phyloP scores from a whole-genome alignment of 2,888 invertebrate species.

The Lycocerus yunnanus region DNA sequence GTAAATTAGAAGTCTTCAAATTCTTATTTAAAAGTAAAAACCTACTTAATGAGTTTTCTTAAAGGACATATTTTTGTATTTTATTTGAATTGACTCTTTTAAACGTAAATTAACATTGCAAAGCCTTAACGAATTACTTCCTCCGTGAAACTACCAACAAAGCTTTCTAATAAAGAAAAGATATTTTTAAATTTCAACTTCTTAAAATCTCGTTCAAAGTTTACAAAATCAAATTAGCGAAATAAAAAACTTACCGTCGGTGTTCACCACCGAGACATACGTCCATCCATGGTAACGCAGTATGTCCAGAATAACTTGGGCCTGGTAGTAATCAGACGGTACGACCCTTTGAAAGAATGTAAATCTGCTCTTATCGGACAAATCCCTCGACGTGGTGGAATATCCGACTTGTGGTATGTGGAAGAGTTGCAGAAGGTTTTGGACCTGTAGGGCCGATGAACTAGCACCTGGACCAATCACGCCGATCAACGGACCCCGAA shows the following conservation, averaged over 20 bases:
- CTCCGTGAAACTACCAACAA: background rate
- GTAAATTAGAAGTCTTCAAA: background rate
- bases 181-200: background rate
- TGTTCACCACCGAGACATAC: slow-evolving; percentile 76
- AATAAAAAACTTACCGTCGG: slow-evolving; percentile 64
- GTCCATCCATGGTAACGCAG: slow-evolving; percentile 75
- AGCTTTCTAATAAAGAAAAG: background rate
- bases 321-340: slow-evolving; percentile 78
- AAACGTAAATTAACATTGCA: background rate
- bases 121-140: background rate
- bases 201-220: background rate
- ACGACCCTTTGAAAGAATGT: slow-evolving; percentile 79
- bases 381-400: slow-evolving; percentile 75
- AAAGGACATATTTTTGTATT: background rate
- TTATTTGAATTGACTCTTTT: background rate
- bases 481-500: slow-evolving; percentile 62
- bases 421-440: slow-evolving; percentile 75
- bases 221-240: background rate
- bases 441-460: slow-evolving; percentile 72
- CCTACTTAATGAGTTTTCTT: background rate
- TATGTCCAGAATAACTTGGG: slow-evolving; percentile 72
- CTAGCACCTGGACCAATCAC: slow-evolving; percentile 78
- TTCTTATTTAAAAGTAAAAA: background rate
- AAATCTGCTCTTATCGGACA: slow-evolving; percentile 75
- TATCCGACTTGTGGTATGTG: slow-evolving; percentile 73